Evolutionary conservation across 2,113 vertebrate species (phyloP), one percentile per base, ranked within the genome.

Genomic region (Polyodon spathula): DNA sequence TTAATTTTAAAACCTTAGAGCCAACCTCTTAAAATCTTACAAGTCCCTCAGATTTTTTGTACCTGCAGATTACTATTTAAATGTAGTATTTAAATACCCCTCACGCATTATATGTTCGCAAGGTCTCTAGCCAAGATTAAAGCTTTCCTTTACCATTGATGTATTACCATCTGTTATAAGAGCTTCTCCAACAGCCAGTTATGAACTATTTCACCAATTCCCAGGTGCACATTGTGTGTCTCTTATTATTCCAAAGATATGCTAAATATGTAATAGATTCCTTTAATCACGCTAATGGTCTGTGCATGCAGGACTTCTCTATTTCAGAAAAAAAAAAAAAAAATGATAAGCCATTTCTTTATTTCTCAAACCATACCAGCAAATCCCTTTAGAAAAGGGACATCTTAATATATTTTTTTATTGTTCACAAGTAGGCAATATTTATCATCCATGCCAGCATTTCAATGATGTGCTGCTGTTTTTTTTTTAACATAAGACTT

Each of bases 281-380:
- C 38, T 42, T 64, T 54, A 61, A 64, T 68, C 58, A 68, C 53
- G 55, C 53, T 60, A 63, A 57, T 63, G 54, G 16, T 16, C 15
- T 40, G 51, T 68, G 53, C 60, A 53, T 56, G 40, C 11, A 37
- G 11, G 27, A 56, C 11, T 5, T 38, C 54, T 38, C 54, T 6
- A 56, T 40, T 17, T 12, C 40, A 14, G 53, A 40, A n/a, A n/a
- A n/a, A n/a, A n/a, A n/a, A n/a, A n/a, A n/a, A n/a, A n/a, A n/a
- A 54, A 58, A 53, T 58, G 12, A 12, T 58, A 15, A 55, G 41
- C 17, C 38, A 50, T 63, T 63, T 57, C 16, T 12, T 63, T 39
- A 40, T 53, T 37, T 59, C 37, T 11, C 43, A 43, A 4, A 37
- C 17, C 14, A 40, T 17, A 27, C 4, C 58, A 37, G 38, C 38